A percentile compares a stretch with the other conserved stretches of the same genome.
Evolutionary conservation across 2,113 vertebrate species (phyloP).

Genomic region (Xiphophorus couchianus): DNA sequence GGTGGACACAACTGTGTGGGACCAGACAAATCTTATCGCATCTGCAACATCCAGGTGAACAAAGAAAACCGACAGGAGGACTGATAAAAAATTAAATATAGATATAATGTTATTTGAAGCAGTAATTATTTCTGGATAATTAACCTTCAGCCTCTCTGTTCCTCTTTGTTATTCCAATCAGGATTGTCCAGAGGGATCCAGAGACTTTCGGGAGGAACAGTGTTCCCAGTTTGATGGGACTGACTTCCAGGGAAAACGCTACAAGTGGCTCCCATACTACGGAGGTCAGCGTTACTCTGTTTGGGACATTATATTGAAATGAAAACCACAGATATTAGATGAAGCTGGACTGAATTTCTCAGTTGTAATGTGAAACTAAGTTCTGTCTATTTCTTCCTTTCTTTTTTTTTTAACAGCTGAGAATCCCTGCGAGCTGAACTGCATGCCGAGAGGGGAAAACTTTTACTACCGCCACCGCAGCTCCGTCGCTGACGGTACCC

Average conservation of each 20-base stretch:
- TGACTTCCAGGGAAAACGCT: constrained; percentile 89
- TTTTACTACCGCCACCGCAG: constrained; percentile 91
- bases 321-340: background rate
- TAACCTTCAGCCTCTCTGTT: background rate
- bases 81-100: background rate
- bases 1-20: constrained; percentile 88
- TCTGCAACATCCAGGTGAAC: constrained; percentile 89
- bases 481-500: constrained; percentile 88
- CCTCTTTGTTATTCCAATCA: constrained; percentile 44
- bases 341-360: background rate
- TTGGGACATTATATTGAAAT: background rate
- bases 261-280: constrained; percentile 94
- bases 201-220: constrained; percentile 92
- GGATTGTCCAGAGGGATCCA: constrained; percentile 88
- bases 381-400: background rate
- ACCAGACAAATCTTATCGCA: constrained; percentile 83
- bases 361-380: background rate
- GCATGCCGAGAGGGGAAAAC: constrained; percentile 94
- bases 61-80: background rate
- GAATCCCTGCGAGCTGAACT: constrained; percentile 95
- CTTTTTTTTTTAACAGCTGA: constrained; percentile 77
- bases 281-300: constrained; percentile 79
- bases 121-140: background rate
- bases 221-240: constrained; percentile 88
- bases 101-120: background rate